Conservation (phyloP, 2,797 vertebrate species). For the Falco biarmicus region DNA sequence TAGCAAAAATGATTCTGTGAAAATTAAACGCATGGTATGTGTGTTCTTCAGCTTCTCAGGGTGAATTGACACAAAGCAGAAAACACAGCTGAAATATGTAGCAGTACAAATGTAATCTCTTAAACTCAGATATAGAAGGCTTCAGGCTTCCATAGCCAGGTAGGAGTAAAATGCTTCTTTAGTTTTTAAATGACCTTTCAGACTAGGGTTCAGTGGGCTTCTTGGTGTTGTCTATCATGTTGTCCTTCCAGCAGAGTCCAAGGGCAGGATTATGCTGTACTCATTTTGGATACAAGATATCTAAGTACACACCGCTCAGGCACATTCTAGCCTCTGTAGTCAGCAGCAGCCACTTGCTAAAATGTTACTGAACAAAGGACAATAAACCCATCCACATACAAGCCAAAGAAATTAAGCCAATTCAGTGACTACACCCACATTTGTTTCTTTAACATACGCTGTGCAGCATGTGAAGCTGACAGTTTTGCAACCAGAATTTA, state of each 20-base stretch:
- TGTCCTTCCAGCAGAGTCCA: background rate
- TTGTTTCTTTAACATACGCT: background rate
- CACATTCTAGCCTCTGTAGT: background rate
- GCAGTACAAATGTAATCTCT: background rate
- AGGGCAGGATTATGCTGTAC: background rate
- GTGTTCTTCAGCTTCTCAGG: background rate
- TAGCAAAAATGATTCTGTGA: background rate
- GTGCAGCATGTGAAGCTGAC: background rate
- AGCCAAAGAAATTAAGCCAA: background rate
- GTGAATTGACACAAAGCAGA: background rate
- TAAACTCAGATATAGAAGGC: background rate
- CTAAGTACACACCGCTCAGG: rapidly evolving
- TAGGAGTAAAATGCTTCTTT: background rate
- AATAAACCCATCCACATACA: background rate
- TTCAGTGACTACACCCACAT: background rate
- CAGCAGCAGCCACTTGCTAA: background rate
- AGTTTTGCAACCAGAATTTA: background rate
- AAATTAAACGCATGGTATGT: background rate
- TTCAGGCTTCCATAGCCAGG: background rate
- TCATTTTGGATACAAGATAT: background rate
- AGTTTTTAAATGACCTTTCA: background rate
- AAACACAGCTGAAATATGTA: background rate
- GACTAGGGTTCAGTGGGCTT: background rate
- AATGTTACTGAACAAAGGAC: background rate
- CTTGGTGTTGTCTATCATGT: background rate